phyloP scores from a whole-genome alignment of 1,140 invertebrate species.

The Heliconius hermathena region DNA sequence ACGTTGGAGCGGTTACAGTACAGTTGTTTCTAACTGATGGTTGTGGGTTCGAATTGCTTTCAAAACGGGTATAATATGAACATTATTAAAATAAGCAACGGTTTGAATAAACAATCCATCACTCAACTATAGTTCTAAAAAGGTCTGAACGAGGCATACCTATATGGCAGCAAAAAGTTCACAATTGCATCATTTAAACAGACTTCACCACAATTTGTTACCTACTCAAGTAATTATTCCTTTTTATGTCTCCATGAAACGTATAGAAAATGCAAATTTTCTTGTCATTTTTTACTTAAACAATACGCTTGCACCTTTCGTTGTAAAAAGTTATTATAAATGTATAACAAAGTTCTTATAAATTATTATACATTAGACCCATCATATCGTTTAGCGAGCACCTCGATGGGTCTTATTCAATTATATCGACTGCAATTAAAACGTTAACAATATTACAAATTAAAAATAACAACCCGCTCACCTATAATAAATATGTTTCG shows the following conservation, averaged over 20 bases:
- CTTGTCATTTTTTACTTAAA: background rate
- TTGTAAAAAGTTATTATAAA: background rate
- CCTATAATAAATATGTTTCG: constrained; percentile 37
- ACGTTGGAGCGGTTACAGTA: background rate
- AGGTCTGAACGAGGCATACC: background rate
- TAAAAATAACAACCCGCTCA: constrained; percentile 27
- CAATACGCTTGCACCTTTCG: constrained; percentile 2
- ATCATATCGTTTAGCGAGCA: background rate
- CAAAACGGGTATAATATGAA: too few species aligned
- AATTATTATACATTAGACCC: background rate
- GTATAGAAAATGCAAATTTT: background rate
- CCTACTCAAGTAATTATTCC: background rate
- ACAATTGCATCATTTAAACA: background rate
- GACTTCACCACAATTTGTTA: background rate
- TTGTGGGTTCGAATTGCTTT: background rate
- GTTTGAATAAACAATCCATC: too few species aligned
- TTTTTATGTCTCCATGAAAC: background rate
- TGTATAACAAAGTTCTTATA: background rate
- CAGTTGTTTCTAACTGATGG: background rate
- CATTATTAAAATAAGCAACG: too few species aligned
- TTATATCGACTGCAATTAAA: constrained; percentile 35
- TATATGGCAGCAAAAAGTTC: too few species aligned
- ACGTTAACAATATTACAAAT: constrained; percentile 27
- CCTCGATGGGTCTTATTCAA: constrained; percentile 13
- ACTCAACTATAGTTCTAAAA: background rate